Evolutionary conservation across 2,888 invertebrate genomes (phyloP), one percentile per base, ranked within the genome.

Genomic region (Plebejus argus): DNA sequence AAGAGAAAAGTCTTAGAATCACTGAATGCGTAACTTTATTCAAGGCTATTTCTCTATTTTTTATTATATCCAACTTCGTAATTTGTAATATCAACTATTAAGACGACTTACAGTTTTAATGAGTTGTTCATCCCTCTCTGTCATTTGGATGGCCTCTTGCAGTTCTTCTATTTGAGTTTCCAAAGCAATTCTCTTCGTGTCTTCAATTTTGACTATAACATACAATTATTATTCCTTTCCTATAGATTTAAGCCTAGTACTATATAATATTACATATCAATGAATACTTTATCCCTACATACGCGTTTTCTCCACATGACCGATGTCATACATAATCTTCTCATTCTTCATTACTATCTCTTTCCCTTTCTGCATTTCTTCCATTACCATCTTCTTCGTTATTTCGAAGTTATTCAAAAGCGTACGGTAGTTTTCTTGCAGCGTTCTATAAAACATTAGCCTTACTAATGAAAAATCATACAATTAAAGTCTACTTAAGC

Each of bases 281-380:
- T 45, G 28, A 18, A 33, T 15, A 28, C 4, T 76, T 20, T 45
- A 10, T 23, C 3, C 1, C 3, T 45, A 74, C 91, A 87, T 79
- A 95, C 95, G 87, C 71, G 87, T 83, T 78, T 91, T 93, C 76
- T 83, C 90, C 61, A 92, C 89, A 66, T 85, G 89, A 18, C 90
- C 89, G 1, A 96, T 89, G 78, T 97, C 96, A 66, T 93, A 92
- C 0, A 91, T 85, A 6, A 96, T 83, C 79, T 96, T 95, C 74
- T 94, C 93, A 82, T 95, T 95, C 77, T 95, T 91, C 83, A 95
- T 91, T 0, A 95, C 95, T 2, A 97, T 85, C 81, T 95, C 94
- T 83, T 96, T 96, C 83, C 97, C 96, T 18, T 92, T 93, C 78
- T 95, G 94, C 95, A 96, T 95, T 88, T 97, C 97, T 79, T 96